phyloP scores from a whole-genome alignment of 2,113 vertebrate species.

The Orthonyx spaldingii region DNA sequence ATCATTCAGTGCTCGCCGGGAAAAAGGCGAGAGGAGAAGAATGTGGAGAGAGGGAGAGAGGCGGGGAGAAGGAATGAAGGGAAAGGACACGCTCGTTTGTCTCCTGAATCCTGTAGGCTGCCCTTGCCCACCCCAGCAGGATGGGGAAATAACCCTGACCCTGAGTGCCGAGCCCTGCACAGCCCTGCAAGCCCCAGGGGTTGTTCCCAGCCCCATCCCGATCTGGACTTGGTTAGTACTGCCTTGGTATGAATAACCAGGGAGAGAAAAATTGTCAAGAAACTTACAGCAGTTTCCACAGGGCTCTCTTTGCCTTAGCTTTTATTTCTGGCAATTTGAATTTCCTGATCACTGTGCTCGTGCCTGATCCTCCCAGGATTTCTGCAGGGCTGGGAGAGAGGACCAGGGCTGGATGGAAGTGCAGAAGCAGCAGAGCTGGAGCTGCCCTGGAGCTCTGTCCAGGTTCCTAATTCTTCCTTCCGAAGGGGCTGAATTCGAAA shows the following conservation, averaged over 20 bases:
- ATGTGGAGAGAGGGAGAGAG: conserved; percentile 39
- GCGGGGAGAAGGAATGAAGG: neutral
- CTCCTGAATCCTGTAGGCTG: neutral
- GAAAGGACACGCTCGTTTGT: neutral
- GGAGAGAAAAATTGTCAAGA: conserved; percentile 22
- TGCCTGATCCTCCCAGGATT: neutral
- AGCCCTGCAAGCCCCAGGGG: conserved; percentile 29
- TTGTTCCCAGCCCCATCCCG: conserved; percentile 18
- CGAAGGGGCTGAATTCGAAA: neutral
- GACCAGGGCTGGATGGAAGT: conserved; percentile 13
- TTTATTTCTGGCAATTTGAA: neutral
- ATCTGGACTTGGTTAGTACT: conserved; percentile 66
- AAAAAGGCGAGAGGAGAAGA: conserved; percentile 57
- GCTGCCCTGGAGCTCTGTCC: conserved; percentile 11
- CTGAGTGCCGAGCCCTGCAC: conserved; percentile 10
- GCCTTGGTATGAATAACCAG: conserved; percentile 41
- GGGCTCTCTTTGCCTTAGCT: neutral
- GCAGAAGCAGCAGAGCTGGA: conserved; percentile 33
- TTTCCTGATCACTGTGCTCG: neutral
- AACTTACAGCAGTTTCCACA: conserved; percentile 47
- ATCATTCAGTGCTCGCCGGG: conserved; percentile 51
- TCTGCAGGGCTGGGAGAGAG: neutral
- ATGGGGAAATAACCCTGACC: conserved; percentile 13
- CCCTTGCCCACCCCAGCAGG: neutral
- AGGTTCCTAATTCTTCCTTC: conserved; percentile 35